Base-by-base conservation (phyloP, 2,797 vertebrate species). In the Pantherophis alleghaniensis region DNA sequence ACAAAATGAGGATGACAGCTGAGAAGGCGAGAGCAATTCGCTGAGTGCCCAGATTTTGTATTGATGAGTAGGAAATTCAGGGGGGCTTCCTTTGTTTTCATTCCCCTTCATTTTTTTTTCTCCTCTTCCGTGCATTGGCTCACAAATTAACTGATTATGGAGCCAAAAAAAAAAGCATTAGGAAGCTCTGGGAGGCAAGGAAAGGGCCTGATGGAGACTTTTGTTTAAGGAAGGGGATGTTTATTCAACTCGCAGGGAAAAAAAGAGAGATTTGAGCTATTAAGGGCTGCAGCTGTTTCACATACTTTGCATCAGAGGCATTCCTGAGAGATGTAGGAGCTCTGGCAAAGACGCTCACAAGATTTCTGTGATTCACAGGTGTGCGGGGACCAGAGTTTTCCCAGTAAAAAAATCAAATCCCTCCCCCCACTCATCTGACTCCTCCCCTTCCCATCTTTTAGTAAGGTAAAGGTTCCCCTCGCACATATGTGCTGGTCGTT, bases 211-310 rank as follows among this genome's bases (percentile, higher is more conserved):
- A 37, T 28, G 9, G 51, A 28, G 60, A 57, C 89, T 95, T 88
- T 83, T 94, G 90, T 86, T 53, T 28, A 92, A 95, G 91, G 93
- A 95, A 95, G 61, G 88, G 93, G 3, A 12, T 90, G 89, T 95
- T 87, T 95, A 92, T 94, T 94, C 92, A 95, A 94, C 37, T 55
- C 42, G 57, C 91, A 63, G 93, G 60, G 4, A 2, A 0, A 16
- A 47, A 57, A 93, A 95, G 55, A 59, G 91, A 93, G 92, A 88
- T 79, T n/a, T 28, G 92, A 90, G 86, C 95, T 57, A 86, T 89
- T 89, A 91, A 86, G 90, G 66, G 59, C 42, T 60, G 56, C 5
- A 95, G 94, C 91, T 59, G 90, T n/a, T 20, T 11, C 66, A 95
- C 92, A 91, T 93, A 93, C 86, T 47, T 93, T 79, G 83, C 92